A percentile compares a stretch with the other conserved stretches of the same genome.
Evolutionary conservation across 1,140 invertebrate species (phyloP).

Genomic region (Meteorus sp.): DNA sequence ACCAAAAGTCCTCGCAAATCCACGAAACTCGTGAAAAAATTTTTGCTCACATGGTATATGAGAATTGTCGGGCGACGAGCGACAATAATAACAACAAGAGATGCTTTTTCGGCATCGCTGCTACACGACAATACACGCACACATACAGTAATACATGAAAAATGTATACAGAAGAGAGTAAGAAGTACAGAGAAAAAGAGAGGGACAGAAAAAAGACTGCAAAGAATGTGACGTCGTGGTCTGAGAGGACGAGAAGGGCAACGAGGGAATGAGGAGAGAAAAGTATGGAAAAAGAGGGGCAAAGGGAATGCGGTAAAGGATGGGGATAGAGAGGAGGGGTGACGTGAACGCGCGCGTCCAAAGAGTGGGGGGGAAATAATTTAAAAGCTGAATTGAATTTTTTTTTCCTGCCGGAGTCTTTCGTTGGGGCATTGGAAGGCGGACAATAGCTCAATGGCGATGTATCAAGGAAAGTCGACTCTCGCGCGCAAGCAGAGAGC

Average conservation of each 20-base stretch:
- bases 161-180: constrained; percentile 12
- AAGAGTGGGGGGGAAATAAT: constrained; percentile 51
- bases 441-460: constrained; percentile 61
- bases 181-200: constrained; percentile 7
- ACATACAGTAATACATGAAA: neutral
- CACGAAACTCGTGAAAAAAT: too few relatives aligned
- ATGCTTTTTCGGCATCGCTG: constrained; percentile 17
- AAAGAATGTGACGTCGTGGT: neutral
- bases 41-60: too few relatives aligned
- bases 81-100: constrained; percentile 23
- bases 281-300: neutral
- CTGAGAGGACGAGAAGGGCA: constrained; percentile 14
- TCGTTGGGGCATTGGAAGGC: constrained; percentile 58
- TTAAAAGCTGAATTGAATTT: constrained; percentile 62
- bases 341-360: constrained; percentile 11
- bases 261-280: neutral
- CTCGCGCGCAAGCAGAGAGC: constrained; percentile 57
- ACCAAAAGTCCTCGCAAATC: too few relatives aligned
- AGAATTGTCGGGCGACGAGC: constrained; percentile 26
- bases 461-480: constrained; percentile 62
- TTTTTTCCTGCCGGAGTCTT: constrained; percentile 58
- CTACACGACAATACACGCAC: too few relatives aligned
- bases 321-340: constrained; percentile 22
- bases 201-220: neutral
- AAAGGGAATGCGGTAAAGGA: neutral